phyloP scores from a whole-genome alignment of 1,140 invertebrate genomes.

The Teleogryllus occipitalis region DNA sequence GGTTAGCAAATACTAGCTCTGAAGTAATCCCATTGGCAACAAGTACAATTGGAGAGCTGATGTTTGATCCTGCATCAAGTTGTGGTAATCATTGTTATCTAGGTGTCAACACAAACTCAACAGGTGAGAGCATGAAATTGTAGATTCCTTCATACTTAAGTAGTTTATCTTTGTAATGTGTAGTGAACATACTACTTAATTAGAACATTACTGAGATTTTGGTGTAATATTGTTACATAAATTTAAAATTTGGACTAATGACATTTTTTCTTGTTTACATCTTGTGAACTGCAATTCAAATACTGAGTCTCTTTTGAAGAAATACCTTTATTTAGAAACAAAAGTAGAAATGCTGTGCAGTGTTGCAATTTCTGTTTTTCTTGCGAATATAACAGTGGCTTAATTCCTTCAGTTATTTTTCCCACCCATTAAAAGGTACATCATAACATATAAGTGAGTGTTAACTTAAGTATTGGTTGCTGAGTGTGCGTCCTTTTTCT shows the following conservation, averaged over 20 bases:
- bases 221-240: no score
- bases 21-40: conserved; percentile 29
- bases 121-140: conserved; percentile 40
- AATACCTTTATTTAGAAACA: no score
- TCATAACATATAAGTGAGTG: no score
- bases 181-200: no score
- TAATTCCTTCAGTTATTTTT: neutral
- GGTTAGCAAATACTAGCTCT: conserved; percentile 27
- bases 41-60: conserved; percentile 45
- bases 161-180: no score
- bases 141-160: no score
- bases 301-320: no score
- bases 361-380: neutral
- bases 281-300: neutral
- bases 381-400: neutral
- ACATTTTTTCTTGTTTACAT: neutral
- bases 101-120: conserved; percentile 46
- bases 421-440: neutral
- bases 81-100: conserved; percentile 71
- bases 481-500: no score
- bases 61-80: conserved; percentile 58
- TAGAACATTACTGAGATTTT: no score
- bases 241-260: no score
- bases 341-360: no score
- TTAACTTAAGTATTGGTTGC: no score